Conservation (phyloP, 1,140 invertebrate genomes). For the Drosophila micromelanica region DNA sequence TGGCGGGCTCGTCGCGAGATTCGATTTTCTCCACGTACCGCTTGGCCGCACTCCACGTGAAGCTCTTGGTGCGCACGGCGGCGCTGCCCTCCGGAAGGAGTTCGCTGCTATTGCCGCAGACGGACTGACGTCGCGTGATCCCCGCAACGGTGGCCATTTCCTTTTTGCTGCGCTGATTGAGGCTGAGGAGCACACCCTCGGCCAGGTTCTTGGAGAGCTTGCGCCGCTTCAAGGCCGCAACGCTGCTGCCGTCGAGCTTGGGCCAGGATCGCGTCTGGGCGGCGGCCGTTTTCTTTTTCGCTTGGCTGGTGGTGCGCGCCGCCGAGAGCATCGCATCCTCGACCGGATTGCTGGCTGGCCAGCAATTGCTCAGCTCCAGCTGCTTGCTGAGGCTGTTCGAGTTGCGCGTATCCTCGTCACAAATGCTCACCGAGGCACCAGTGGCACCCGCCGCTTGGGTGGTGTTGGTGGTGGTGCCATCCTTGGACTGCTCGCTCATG, state of each 20-base stretch:
- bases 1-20: slow-evolving; percentile 86
- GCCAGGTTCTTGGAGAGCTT: slow-evolving; percentile 86
- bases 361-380: slow-evolving; percentile 69
- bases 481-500: slow-evolving; percentile 77
- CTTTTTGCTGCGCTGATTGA: slow-evolving; percentile 82
- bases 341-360: slow-evolving; percentile 87
- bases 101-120: slow-evolving; percentile 47
- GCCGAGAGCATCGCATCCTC: slow-evolving; percentile 87
- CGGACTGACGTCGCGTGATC: slow-evolving; percentile 62
- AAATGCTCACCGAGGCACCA: slow-evolving; percentile 62
- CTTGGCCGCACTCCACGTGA: slow-evolving; percentile 84
- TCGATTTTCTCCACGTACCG: slow-evolving; percentile 72
- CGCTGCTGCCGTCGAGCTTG: slow-evolving; percentile 86
- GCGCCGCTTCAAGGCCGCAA: slow-evolving; percentile 88
- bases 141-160: slow-evolving; percentile 67
- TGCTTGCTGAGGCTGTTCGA: slow-evolving; percentile 65
- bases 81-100: slow-evolving; percentile 17
- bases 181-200: slow-evolving; percentile 85
- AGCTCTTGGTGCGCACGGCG: slow-evolving; percentile 73
- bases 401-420: slow-evolving; percentile 84
- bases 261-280: slow-evolving; percentile 86
- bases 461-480: slow-evolving; percentile 44
- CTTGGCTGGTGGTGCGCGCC: slow-evolving; percentile 81
- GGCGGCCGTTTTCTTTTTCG: slow-evolving; percentile 87
- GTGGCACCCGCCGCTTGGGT: slow-evolving; percentile 56